Evolutionary conservation across 2,797 vertebrate genomes (phyloP).

Genomic region (Tympanoctomys barrerae): DNA sequence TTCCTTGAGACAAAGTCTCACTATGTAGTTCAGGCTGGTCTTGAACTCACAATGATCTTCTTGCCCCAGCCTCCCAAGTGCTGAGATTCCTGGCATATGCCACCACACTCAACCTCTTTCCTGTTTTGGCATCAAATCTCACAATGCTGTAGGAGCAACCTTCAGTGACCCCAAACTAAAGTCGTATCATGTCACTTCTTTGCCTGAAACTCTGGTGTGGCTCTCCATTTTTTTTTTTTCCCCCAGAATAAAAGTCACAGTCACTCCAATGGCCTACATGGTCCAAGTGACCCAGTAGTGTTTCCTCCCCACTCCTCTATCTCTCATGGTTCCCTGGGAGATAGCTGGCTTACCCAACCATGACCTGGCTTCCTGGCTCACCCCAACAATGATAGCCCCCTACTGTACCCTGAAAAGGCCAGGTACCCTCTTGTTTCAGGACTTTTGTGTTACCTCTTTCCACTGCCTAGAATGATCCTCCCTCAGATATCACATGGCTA

Average conservation of each 20-base stretch:
- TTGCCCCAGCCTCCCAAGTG: neutral
- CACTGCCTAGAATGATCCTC: neutral
- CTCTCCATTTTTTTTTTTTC: neutral
- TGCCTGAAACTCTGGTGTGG: neutral
- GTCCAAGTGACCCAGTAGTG: neutral
- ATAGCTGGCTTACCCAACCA: no score
- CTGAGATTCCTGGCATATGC: no score
- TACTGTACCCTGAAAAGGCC: neutral
- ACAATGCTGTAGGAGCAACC: neutral
- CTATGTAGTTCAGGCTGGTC: neutral
- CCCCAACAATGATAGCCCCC: neutral
- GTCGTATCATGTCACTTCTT: neutral
- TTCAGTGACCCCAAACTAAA: neutral
- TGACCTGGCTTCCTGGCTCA: neutral
- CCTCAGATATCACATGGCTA: neutral
- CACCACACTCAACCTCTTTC: neutral
- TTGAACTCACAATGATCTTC: neutral
- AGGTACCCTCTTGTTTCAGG: neutral
- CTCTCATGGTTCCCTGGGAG: neutral
- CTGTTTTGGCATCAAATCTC: neutral
- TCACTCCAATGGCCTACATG: neutral
- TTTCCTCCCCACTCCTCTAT: no score
- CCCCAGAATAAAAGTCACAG: neutral
- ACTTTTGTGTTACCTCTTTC: neutral
- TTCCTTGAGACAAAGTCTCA: neutral